Conservation (phyloP, 2,888 invertebrate genomes). For the Xylocampa areola region DNA sequence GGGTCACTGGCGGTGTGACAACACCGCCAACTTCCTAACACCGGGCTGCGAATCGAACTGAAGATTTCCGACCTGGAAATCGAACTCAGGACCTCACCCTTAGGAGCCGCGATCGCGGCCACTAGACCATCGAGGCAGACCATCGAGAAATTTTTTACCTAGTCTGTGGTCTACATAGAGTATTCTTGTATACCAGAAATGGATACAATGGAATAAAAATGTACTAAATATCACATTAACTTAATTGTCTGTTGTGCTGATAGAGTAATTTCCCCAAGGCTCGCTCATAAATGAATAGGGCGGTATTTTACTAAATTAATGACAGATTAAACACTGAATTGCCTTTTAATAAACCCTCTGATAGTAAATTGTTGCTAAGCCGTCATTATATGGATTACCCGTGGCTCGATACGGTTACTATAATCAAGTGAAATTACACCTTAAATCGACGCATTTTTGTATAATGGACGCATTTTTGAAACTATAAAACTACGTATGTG, state of each 20-base stretch:
- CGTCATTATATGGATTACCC: slow-evolving; percentile 69
- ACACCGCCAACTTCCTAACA: too few relatives aligned
- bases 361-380: slow-evolving; percentile 66
- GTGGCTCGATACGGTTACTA: slow-evolving; percentile 51
- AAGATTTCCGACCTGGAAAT: too few relatives aligned
- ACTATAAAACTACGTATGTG: slow-evolving; percentile 9
- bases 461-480: slow-evolving; percentile 35
- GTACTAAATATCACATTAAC: slow-evolving; percentile 14
- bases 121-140: too few relatives aligned
- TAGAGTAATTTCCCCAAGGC: slow-evolving; percentile 65
- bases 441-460: slow-evolving; percentile 45
- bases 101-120: too few relatives aligned
- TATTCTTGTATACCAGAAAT: not conserved
- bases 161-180: not conserved
- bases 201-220: not conserved
- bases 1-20: too few relatives aligned
- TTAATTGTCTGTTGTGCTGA: slow-evolving; percentile 57
- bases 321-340: slow-evolving; percentile 77
- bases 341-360: slow-evolving; percentile 74
- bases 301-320: slow-evolving; percentile 76
- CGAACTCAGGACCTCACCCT: too few relatives aligned
- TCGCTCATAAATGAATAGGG: slow-evolving; percentile 61
- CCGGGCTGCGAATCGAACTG: too few relatives aligned
- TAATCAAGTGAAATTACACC: slow-evolving; percentile 54
- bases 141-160: too few relatives aligned